Evolutionary conservation across 2,113 vertebrate genomes (phyloP), one percentile per base, ranked within the genome.

Genomic region (Hemiprocne comata): DNA sequence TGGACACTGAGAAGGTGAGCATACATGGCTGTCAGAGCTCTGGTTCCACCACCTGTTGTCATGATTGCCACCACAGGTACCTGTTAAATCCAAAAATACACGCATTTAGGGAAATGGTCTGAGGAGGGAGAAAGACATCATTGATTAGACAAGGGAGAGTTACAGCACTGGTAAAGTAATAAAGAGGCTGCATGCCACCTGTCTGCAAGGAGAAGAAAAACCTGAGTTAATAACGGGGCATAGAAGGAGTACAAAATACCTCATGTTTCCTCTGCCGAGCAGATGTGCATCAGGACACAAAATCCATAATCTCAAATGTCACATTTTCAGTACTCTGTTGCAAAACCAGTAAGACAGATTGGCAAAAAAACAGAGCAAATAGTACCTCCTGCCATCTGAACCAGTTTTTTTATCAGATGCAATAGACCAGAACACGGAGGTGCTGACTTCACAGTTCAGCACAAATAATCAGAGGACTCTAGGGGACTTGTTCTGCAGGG

Each of bases 11-110:
- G 98, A 89, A 99, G 94, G 83, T 98, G 98, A 48, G 98, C 98
- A 0, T 98, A 98, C 94, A 98, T 95, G 80, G 98, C 95, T 0
- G 98, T 98, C 97, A 99, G 98, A 31, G 99, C 99, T 96, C 99
- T 98, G 7, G 98, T 88, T 62, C 99, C 98, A 33, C 99, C 99
- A 1, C 99, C 99, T 0, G 99, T 99, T 72, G 98, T 98, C 97
- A 99, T 99, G 83, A 99, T 90, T 61, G 99, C 98, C 78, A 99
- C 97, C 16, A 97, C 95, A 1, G 99, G 99, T 17, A 99, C 98
- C 99, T 99, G 93, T 51, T 88, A 44, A 87, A 79, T 50, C 67
- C 54, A 94, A 23, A 86, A 89, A 91, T 4, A 75, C 10, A 57
- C 40, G 6, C 13, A 44, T 64, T 96, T 90, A 89, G 25, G 94